These are phyloP conservation scores for Danionella dracula DNA, from an alignment of 2,797 vertebrate genomes.

Conservation along the genomic window DNA sequence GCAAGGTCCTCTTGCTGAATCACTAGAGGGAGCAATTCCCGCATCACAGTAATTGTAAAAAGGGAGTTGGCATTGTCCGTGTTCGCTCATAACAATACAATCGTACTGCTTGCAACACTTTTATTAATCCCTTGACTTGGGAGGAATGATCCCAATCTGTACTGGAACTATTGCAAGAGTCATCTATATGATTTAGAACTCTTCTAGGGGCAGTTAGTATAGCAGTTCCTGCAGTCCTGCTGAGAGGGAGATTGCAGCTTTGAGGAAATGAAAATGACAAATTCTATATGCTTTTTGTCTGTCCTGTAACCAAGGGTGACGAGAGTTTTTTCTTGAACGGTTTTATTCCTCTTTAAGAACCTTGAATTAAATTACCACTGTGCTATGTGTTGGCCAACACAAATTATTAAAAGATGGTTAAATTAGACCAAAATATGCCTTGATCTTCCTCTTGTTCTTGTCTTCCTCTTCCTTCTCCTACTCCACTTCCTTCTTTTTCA, in stretches of 20 bases:
- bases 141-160: not conserved
- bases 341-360: constrained; percentile 7
- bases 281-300: constrained; percentile 29
- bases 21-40: constrained; percentile 69
- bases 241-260: constrained; percentile 18
- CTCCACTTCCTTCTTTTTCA: no score
- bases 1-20: constrained; percentile 39
- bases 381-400: no score
- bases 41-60: constrained; percentile 39
- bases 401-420: no score
- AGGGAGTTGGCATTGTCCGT: constrained; percentile 12
- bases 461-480: no score
- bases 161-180: not conserved
- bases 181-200: constrained; percentile 24
- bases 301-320: constrained; percentile 6
- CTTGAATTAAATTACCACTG: not conserved
- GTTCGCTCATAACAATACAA: not conserved
- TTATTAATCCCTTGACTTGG: not conserved
- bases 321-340: constrained; percentile 11
- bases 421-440: no score
- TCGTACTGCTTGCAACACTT: not conserved
- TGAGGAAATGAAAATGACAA: constrained; percentile 33
- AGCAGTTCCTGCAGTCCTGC: constrained; percentile 22
- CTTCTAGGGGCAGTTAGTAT: not conserved
- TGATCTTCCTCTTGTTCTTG: no score